Conservation (phyloP, 1,140 invertebrate genomes). For the Saccostrea echinata region DNA sequence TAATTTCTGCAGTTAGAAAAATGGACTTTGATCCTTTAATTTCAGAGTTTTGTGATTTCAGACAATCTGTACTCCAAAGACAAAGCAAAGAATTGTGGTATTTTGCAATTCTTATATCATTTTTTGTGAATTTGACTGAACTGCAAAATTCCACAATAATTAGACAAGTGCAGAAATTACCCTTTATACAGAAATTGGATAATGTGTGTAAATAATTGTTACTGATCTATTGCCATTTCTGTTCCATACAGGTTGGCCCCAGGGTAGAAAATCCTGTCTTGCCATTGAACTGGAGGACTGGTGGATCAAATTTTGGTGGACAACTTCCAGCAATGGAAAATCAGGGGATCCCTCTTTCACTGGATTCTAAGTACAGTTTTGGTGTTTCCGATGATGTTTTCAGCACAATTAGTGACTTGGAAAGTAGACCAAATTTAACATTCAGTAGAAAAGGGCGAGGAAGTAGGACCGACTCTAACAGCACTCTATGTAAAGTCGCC, state of each 20-base stretch:
- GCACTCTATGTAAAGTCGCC: neutral
- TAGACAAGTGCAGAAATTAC: too few relatives aligned
- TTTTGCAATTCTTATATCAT: too few relatives aligned
- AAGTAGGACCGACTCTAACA: neutral
- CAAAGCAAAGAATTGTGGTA: too few relatives aligned
- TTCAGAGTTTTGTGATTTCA: too few relatives aligned
- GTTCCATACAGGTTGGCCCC: neutral
- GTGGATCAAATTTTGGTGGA: neutral
- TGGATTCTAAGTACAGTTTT: conserved; percentile 5
- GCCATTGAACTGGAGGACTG: neutral
- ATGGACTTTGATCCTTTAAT: too few relatives aligned
- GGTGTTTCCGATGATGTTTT: neutral
- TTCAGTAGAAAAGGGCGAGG: conserved; percentile 25
- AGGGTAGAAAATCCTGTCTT: neutral
- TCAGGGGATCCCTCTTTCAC: neutral
- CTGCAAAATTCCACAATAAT: too few relatives aligned
- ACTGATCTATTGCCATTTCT: too few relatives aligned
- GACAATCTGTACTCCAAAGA: too few relatives aligned
- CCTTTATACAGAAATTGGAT: too few relatives aligned
- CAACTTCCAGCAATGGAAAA: neutral
- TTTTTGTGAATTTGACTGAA: too few relatives aligned
- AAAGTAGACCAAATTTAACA: conserved; percentile 30
- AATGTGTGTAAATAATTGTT: too few relatives aligned
- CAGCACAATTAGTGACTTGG: conserved; percentile 13
- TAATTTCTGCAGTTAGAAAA: too few relatives aligned